Evolutionary conservation across 1,140 invertebrate genomes (phyloP).

Genomic region (Pectinophora gossypiella): DNA sequence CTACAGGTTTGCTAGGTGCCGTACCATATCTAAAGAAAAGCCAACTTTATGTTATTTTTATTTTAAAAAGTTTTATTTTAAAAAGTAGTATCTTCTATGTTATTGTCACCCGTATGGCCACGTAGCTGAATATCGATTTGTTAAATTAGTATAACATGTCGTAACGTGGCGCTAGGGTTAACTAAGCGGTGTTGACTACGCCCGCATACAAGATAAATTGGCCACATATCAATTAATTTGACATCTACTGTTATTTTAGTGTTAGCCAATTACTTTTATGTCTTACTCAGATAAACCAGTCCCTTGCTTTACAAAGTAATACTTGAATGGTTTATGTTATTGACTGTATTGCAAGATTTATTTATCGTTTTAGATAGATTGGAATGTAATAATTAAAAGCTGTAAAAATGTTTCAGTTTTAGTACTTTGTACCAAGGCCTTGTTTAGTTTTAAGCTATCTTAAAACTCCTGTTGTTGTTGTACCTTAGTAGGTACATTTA

Average conservation of each 20-base stretch:
- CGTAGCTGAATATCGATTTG: constrained; percentile 34
- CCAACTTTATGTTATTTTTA: no score
- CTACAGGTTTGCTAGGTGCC: no score
- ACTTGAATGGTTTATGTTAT: no score
- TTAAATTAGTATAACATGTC: constrained; percentile 48
- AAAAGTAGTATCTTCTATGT: not conserved
- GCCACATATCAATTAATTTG: constrained; percentile 68
- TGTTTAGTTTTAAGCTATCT: no score
- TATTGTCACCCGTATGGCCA: constrained; percentile 47
- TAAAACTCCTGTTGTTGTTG: no score
- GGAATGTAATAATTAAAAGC: no score
- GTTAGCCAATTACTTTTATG: constrained; percentile 57
- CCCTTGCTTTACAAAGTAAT: no score
- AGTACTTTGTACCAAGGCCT: no score
- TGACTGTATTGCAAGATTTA: no score
- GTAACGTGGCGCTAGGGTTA: constrained; percentile 26
- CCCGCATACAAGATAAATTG: constrained; percentile 56
- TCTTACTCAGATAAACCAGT: constrained; percentile 39
- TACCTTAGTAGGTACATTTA: constrained; percentile 3
- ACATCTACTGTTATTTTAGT: constrained; percentile 50
- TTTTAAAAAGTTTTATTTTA: constrained; percentile 9
- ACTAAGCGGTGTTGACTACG: constrained; percentile 32
- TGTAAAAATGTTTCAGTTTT: no score
- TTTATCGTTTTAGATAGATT: no score
- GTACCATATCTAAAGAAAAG: no score